phyloP scores from a whole-genome alignment of 1,140 invertebrate species.

The Plodia interpunctella region DNA sequence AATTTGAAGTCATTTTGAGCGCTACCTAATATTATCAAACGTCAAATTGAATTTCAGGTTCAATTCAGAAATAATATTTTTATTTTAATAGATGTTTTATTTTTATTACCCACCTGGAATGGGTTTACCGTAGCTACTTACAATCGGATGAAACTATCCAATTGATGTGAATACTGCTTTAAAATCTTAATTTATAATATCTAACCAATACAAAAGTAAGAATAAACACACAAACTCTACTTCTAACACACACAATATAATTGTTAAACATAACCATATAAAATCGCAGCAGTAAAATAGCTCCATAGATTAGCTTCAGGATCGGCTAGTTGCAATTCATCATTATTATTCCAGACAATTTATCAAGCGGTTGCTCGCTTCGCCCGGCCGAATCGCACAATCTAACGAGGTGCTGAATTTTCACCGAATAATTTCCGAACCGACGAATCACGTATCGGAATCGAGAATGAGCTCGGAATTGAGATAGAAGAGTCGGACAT shows the following conservation, averaged over 20 bases:
- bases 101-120: too few relatives aligned
- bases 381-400: slow-evolving; percentile 65
- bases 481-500: slow-evolving; percentile 72
- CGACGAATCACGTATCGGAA: slow-evolving; percentile 76
- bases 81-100: too few relatives aligned
- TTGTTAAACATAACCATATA: too few relatives aligned
- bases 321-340: slow-evolving; percentile 73
- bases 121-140: too few relatives aligned
- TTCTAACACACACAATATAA: too few relatives aligned
- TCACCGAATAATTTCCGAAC: slow-evolving; percentile 75
- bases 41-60: slow-evolving; percentile 38
- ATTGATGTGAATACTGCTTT: too few relatives aligned
- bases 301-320: slow-evolving; percentile 59
- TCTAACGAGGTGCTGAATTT: slow-evolving; percentile 76
- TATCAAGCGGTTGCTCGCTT: slow-evolving; percentile 74
- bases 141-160: too few relatives aligned
- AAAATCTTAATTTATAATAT: too few relatives aligned
- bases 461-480: slow-evolving; percentile 70
- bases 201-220: too few relatives aligned
- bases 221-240: too few relatives aligned
- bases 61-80: too few relatives aligned
- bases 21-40: slow-evolving; percentile 40
- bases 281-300: slow-evolving; percentile 24
- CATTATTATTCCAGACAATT: slow-evolving; percentile 77
- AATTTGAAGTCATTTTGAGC: slow-evolving; percentile 57